Conservation (phyloP, 1,140 invertebrate genomes). For the Paraescarpia echinospica region DNA sequence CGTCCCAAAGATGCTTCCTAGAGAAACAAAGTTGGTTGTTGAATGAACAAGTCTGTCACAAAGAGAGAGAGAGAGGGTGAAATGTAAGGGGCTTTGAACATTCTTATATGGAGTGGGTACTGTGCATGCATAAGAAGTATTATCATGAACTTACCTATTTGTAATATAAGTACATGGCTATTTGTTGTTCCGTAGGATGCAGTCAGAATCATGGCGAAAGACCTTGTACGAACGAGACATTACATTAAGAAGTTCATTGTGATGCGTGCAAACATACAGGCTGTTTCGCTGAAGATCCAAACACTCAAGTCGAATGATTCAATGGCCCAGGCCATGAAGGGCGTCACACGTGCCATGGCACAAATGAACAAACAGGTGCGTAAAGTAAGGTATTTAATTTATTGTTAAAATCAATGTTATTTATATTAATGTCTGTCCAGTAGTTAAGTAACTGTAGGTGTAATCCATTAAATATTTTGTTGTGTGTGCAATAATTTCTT, state of each 20-base stretch:
- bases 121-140: too few relatives aligned
- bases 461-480: too few relatives aligned
- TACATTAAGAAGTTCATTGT: conserved; percentile 99
- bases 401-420: background rate
- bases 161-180: too few relatives aligned
- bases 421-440: too few relatives aligned
- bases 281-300: conserved; percentile 97
- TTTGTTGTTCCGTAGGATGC: conserved; percentile 76
- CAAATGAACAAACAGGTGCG: conserved; percentile 88
- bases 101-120: too few relatives aligned
- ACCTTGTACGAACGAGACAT: conserved; percentile 90
- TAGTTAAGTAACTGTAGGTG: too few relatives aligned
- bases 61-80: too few relatives aligned
- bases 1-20: background rate
- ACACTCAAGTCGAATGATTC: conserved; percentile 97
- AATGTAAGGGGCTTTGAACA: too few relatives aligned
- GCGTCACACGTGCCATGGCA: conserved; percentile 97
- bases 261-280: conserved; percentile 96
- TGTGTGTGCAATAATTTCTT: too few relatives aligned
- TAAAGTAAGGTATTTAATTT: background rate
- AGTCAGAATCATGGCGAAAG: conserved; percentile 99
- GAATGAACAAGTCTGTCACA: too few relatives aligned
- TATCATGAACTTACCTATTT: too few relatives aligned
- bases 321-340: conserved; percentile 99
- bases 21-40: background rate